These are phyloP conservation scores for Spheniscus humboldti DNA, from an alignment of 2,797 vertebrate species.

Conservation along the genomic window DNA sequence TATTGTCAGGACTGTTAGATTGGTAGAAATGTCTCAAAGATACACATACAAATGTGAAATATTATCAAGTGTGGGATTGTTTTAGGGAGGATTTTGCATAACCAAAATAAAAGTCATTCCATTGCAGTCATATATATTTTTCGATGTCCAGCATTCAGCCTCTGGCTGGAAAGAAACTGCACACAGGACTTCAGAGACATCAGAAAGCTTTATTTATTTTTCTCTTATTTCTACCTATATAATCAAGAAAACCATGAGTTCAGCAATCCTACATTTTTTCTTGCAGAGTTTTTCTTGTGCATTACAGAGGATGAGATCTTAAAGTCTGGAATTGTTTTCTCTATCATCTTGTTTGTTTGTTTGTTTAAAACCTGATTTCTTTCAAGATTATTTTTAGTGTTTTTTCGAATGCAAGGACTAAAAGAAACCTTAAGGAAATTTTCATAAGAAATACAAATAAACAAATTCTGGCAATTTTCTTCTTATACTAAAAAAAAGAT, in stretches of 20 bases:
- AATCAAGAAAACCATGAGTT: neutral
- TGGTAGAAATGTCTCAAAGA: neutral
- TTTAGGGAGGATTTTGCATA: neutral
- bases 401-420: neutral
- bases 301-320: neutral
- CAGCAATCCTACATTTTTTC: neutral
- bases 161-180: neutral
- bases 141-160: neutral
- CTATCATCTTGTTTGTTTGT: accelerated
- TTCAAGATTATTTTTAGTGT: neutral
- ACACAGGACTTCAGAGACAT: neutral
- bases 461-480: neutral
- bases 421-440: neutral
- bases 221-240: neutral
- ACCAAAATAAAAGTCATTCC: neutral
- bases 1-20: neutral
- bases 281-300: neutral
- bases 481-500: neutral
- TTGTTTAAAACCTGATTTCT: neutral
- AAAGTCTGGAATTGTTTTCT: neutral
- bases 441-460: neutral
- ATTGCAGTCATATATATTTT: neutral
- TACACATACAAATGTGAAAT: neutral
- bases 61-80: neutral
- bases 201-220: neutral